phyloP scores from a whole-genome alignment of 2,888 invertebrate genomes.

The Oligia latruncula region DNA sequence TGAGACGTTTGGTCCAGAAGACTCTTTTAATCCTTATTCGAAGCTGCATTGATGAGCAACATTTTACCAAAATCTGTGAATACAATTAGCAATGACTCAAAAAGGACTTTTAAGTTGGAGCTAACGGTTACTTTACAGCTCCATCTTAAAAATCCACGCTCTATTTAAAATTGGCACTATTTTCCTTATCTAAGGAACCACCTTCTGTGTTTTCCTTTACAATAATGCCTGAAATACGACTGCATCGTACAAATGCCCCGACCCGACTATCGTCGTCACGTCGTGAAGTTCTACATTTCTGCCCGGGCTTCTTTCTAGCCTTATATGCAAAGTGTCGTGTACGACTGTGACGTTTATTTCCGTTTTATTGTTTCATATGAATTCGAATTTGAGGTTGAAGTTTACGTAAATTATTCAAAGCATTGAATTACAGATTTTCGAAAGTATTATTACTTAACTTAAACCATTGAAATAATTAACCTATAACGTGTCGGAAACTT shows the following conservation, averaged over 20 bases:
- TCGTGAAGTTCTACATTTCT: slow-evolving; percentile 43
- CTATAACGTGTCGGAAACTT: neutral
- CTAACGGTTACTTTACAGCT: too few relatives aligned
- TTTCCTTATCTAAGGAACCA: neutral
- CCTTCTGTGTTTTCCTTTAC: slow-evolving; percentile 20
- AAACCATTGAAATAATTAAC: neutral
- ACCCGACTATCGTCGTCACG: slow-evolving; percentile 42
- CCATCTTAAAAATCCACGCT: neutral
- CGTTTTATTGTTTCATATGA: slow-evolving; percentile 29
- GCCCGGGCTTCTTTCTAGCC: slow-evolving; percentile 15
- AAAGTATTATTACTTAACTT: neutral
- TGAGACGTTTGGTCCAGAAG: neutral
- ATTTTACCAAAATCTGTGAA: neutral
- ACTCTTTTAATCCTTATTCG: too few relatives aligned
- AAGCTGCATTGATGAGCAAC: neutral
- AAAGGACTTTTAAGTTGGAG: neutral
- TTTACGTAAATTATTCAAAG: neutral
- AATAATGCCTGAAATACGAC: slow-evolving; percentile 12
- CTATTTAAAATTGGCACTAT: neutral
- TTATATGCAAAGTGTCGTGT: slow-evolving; percentile 56
- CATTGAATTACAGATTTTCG: neutral
- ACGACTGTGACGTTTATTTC: slow-evolving; percentile 29
- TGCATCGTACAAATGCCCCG: slow-evolving; percentile 45
- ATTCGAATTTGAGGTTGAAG: slow-evolving; percentile 13
- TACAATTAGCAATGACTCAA: neutral